Evolutionary conservation across 2,113 vertebrate species (phyloP), one percentile per base, ranked within the genome.

Genomic region (Myiopsitta monachus): DNA sequence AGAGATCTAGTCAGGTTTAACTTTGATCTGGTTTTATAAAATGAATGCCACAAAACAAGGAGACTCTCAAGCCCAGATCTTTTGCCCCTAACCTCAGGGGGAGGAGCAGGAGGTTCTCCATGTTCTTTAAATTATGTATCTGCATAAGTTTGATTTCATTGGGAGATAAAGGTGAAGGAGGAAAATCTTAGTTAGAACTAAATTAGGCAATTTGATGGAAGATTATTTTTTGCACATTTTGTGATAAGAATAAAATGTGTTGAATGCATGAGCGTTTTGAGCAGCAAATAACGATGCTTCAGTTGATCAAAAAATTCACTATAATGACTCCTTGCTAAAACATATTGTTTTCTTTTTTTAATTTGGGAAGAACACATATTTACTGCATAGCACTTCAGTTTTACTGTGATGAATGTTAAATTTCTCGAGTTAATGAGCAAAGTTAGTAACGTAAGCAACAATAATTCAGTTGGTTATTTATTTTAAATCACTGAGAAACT

Each of bases 181-280:
- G 83, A 83, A 83, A 96, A 78, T 72, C 33, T 51, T 76, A 86
- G 38, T 74, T 94, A 87, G 59, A 86, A 75, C 30, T 81, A 79
- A 95, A 90, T 44, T 81, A 86, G 76, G 8, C 47, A 62, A 17
- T 67, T 83, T 75, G 43, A 44, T n/a, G 26, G 75, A 95, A 94
- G 31, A 47, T 43, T 55, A 73, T 82, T 89, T 92, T 92, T 57
- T 80, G 31, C 36, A 18, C 62, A 28, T 91, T 92, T 94, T 84
- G 38, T 72, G 36, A 52, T 68, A 83, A 75, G 61, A 83, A 63
- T 63, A 70, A 86, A 61, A 81, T 51, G 1, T 59, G 41, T 46
- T 23, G 1, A 73, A 87, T 12, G 4, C 62, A 57, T 9, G 75
- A 18, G 18, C 44, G 9, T 63, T 78, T 66, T 78, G 43, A 87